These are phyloP conservation scores for Cremastinae sp. DNA, from an alignment of 2,888 invertebrate genomes.

Conservation along the genomic window DNA sequence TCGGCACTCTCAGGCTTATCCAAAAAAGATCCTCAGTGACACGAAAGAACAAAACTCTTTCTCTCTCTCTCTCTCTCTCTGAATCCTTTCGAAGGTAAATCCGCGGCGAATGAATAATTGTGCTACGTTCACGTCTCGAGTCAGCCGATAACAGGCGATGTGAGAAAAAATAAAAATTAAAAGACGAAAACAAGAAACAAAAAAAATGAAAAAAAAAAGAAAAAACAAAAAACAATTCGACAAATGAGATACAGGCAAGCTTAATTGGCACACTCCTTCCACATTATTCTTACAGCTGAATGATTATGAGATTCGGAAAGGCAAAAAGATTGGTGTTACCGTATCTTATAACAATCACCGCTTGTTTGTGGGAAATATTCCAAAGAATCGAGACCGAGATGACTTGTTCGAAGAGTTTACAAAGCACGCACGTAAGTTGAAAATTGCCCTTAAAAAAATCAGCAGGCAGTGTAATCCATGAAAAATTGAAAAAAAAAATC, in stretches of 20 bases:
- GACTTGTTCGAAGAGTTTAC: slow-evolving; percentile 99
- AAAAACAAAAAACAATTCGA: slow-evolving; percentile 54
- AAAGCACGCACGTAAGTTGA: slow-evolving; percentile 99
- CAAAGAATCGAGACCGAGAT: slow-evolving; percentile 99
- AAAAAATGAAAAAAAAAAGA: slow-evolving; percentile 40
- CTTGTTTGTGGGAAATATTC: slow-evolving; percentile 99
- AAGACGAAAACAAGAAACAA: slow-evolving; percentile 45
- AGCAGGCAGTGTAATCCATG: slow-evolving; percentile 69
- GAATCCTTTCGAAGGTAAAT: slow-evolving; percentile 66
- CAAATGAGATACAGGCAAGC: slow-evolving; percentile 78
- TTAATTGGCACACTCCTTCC: slow-evolving; percentile 86
- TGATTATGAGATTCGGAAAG: slow-evolving; percentile 99
- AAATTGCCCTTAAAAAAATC: slow-evolving; percentile 79
- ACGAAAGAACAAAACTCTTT: slow-evolving; percentile 32
- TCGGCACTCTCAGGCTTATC: slow-evolving; percentile 17
- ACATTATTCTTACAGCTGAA: slow-evolving; percentile 98
- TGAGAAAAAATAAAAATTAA: slow-evolving; percentile 38
- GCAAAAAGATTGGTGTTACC: slow-evolving; percentile 99
- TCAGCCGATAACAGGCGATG: slow-evolving; percentile 55
- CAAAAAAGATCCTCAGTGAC: slow-evolving; percentile 48
- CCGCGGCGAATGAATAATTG: slow-evolving; percentile 62
- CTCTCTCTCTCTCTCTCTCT: slow-evolving; percentile 10
- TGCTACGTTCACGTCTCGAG: slow-evolving; percentile 56
- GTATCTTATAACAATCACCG: slow-evolving; percentile 99
- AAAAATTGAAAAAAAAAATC: slow-evolving; percentile 22